Base-by-base conservation (phyloP, 2,113 vertebrate genomes). In the Triplophysa dalaica region DNA sequence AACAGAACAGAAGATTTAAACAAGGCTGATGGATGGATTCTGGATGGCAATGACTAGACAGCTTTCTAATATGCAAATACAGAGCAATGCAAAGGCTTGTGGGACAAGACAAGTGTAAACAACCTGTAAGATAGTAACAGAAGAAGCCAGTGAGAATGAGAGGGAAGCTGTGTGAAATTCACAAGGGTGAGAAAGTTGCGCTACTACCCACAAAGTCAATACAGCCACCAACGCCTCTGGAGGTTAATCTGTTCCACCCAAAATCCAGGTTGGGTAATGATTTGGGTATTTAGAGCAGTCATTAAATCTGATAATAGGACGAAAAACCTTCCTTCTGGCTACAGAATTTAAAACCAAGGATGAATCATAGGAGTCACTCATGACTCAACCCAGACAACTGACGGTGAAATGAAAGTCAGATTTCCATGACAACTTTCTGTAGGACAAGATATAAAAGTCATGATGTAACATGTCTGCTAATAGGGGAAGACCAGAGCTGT, bases 21-120 rank as follows among this genome's bases (percentile, higher is more conserved):
- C 60, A 45, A 62, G 61, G 43, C 21, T 48, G 70, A 82, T 78
- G 54, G 80, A 80, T 66, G n/a, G 77, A 56, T 64, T 65, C 52
- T 61, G 29, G 63, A 43, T 70, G 17, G 64, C 63, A 75, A 56
- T 69, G n/a, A 7, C 73, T 81, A 65, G 79, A 72, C 29, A 19
- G 60, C 50, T 66, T 82, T 84, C 79, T 82, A 65, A 80, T 13
- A 62, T 79, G 77, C 61, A 77, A 79, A 82, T 82, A 56, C 41
- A 54, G 65, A 24, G 41, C 13, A 9, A 24, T 13, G 14, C 2
- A 33, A 74, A 56, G 52, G 21, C 60, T 29, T 16, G 38, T n/a
- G 26, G 74, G 29, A 67, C 38, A 78, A 58, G 29, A 67, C 38
- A 78, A 58, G 75, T 60, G 67, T 64, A 75, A 84, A 81, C 60